These are phyloP conservation scores for Leucophenga montana DNA, from an alignment of 2,888 invertebrate species.

Conservation along the genomic window DNA sequence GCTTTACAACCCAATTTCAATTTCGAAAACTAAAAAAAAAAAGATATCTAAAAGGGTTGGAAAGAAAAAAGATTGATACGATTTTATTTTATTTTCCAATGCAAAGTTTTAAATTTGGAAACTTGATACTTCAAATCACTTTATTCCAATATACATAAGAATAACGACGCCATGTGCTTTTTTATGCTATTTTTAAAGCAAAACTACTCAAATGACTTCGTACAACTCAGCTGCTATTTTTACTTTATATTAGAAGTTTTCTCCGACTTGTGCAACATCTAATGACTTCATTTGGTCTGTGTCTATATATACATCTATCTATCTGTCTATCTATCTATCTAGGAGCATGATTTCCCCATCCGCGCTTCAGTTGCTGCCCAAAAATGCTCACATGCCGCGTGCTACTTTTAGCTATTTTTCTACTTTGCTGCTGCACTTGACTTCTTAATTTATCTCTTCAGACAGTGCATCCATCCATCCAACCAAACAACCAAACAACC, in stretches of 20 bases:
- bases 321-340: too few relatives aligned
- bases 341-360: neutral
- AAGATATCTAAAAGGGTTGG: neutral
- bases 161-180: slow-evolving; percentile 10
- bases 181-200: neutral
- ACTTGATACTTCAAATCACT: slow-evolving; percentile 3
- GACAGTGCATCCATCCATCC: neutral
- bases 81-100: too few relatives aligned
- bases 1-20: neutral
- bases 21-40: neutral
- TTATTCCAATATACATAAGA: neutral
- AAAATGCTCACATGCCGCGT: slow-evolving; percentile 6
- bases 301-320: neutral
- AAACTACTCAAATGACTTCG: too few relatives aligned
- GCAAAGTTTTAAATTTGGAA: too few relatives aligned
- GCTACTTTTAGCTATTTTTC: too few relatives aligned
- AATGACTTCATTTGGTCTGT: slow-evolving; percentile 12
- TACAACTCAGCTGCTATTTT: slow-evolving; percentile 12
- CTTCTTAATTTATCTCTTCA: slow-evolving; percentile 43
- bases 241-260: slow-evolving; percentile 4
- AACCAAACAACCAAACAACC: neutral
- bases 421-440: slow-evolving; percentile 55
- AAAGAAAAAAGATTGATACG: neutral
- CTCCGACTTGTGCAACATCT: neutral
- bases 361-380: neutral